Conservation (phyloP, 2,797 vertebrate species). For the Pantherophis alleghaniensis region DNA sequence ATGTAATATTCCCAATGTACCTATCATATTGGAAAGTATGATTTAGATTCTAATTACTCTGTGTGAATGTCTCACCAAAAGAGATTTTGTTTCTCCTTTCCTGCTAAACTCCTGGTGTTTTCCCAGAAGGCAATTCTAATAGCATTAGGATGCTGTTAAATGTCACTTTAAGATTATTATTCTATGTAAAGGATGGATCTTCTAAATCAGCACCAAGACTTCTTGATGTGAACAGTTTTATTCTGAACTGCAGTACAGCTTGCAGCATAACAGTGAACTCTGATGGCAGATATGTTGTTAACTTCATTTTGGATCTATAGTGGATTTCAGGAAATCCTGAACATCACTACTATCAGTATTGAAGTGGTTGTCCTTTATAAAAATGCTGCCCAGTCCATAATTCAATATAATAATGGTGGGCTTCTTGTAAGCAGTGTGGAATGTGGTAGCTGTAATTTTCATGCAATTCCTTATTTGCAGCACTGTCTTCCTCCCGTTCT, state of each 20-base stretch:
- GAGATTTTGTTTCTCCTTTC: not conserved
- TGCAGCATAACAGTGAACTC: not conserved
- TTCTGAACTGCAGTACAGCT: not conserved
- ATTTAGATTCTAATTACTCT: not conserved
- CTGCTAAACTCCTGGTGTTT: not conserved
- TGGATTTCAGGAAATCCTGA: not conserved
- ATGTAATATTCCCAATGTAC: not conserved
- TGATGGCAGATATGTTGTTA: not conserved
- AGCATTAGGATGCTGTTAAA: not conserved
- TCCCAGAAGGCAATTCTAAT: not conserved
- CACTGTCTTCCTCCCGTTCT: not conserved
- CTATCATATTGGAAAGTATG: not conserved
- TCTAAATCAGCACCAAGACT: not conserved
- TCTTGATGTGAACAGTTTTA: not conserved
- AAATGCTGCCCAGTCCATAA: not conserved
- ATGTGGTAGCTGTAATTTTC: not conserved
- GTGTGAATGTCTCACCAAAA: not conserved
- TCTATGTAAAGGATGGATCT: not conserved
- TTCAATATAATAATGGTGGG: not conserved
- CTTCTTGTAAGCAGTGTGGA: not conserved
- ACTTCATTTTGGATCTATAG: not conserved
- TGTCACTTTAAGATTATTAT: not conserved
- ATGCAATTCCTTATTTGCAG: not conserved
- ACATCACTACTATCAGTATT: not conserved
- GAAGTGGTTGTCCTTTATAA: not conserved